Base-by-base conservation (phyloP, 1,140 invertebrate genomes). In the Trichonephila clavata region DNA sequence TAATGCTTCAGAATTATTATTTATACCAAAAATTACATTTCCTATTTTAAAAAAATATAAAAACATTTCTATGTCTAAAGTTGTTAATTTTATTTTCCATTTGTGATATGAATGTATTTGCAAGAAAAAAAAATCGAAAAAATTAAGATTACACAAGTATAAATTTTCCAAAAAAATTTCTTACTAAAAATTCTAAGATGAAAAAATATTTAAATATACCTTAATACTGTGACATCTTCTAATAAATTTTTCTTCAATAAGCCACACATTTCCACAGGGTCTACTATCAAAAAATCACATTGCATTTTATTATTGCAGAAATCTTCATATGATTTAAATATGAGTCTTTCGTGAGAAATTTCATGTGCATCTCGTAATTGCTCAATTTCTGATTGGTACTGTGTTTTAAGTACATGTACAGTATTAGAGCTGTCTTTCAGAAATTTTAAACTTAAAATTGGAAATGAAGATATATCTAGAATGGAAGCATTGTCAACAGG, bases 261-360 rank as follows among this genome's bases (percentile, higher is more conserved):
- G 1, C 92, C 92, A 63, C 84, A 87, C 21, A 65, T 21, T 63
- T 93, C 92, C 6, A 93, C 86, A 10, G 92, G 92, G 81, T 93
- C 92, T 88, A 93, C 65, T 39, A 93, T 88, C 50, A 93, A 50
- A 80, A 87, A 87, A 63, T 93, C 92, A 88, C 68, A 86, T 27
- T 87, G 92, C 92, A 93, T 63, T 50, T 88, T 93, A 20, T 65
- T 27, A 61, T 88, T 86, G 43, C 61, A 93, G 2, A 93, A 88
- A 61, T 93, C 92, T 57, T 93, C 92, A 80, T 93, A 93, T 21
- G 92, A 93, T 63, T 80, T 87, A 88, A 93, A 93, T 21, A 87
- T 13, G 4, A 93, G 24, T 43, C 57, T 87, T 5, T 93, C 83
- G 21, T 81, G 6, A 3, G 43, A 68, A 32, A 93, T 50, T 39